Base-by-base conservation (phyloP, 2,888 invertebrate genomes). In the Agrochola litura region DNA sequence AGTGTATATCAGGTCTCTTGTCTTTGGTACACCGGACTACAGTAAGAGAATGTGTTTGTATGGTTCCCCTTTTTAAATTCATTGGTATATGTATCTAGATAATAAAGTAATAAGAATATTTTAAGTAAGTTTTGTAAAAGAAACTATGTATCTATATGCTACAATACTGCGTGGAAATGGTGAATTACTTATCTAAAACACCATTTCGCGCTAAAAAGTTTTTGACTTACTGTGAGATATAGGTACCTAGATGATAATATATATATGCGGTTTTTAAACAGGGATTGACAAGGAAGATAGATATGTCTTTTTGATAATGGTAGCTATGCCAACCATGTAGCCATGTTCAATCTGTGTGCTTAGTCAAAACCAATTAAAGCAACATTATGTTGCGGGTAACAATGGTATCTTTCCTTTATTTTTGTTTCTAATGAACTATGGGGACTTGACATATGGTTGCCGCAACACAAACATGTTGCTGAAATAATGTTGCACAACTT, bases 11-110 rank as follows among this genome's bases (percentile, higher is more conserved):
- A 2, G 92, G 85, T 81, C 89, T 94, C 67, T 86, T 93, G 41
- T 95, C 95, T 84, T 95, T 96, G 9, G 91, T 94, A 79, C 96
- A 96, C 6, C 95, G 95, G 58, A 96, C 71, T 1, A 95, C 92
- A 6, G 96, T 96, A 46, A 96, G 90, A 0, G 96, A 96, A 88
- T 96, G 96, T 0, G 96, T 96, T 86, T 94, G 90, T 12, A 96
- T 80, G 4, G 92, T 93, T 14, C 96, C 96, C 54, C 90, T 91
- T 86, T 94, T 95, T 41, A 96, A 86, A 79, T 93, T 90, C 30
- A 89, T 77, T 37, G 96, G 96, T 84, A 95, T 92, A 69, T 91
- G 90, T 0, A 93, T 92, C 96, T 96, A 83, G n/a, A 68, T 6
- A 68, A 68, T 16, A 67, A 68, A 68, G 37, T 6, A 89, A 91